Evolutionary conservation across 2,113 vertebrate species (phyloP).

Genomic region (Morphnarchus princeps): DNA sequence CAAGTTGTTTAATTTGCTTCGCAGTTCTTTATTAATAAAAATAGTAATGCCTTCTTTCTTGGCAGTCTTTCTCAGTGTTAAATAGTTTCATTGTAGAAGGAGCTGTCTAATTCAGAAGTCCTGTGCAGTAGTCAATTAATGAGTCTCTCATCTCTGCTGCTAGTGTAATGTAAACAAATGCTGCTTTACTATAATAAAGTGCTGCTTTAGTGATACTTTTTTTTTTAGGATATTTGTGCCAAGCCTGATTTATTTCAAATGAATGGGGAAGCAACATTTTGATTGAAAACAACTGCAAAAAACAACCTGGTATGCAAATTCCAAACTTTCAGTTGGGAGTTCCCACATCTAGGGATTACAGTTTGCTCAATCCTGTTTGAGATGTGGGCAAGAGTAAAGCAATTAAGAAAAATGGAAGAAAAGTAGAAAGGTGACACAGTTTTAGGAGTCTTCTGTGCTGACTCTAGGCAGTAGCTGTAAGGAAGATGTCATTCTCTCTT

Average conservation of each 20-base stretch:
- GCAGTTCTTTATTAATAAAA: not conserved
- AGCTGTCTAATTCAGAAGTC: not conserved
- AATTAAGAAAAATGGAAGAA: not conserved
- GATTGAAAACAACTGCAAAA: not conserved
- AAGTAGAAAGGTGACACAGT: not conserved
- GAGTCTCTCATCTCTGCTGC: not conserved
- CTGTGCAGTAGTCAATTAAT: not conserved
- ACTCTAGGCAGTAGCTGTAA: not conserved
- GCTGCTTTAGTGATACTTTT: not conserved
- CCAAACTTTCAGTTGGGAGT: not conserved
- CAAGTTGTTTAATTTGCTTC: not conserved
- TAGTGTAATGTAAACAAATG: not conserved
- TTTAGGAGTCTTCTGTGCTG: not conserved
- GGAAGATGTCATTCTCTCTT: not conserved
- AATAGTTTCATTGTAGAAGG: not conserved
- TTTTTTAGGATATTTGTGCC: not conserved
- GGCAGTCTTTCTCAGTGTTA: not conserved
- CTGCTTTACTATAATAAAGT: not conserved
- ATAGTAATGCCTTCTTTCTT: not conserved
- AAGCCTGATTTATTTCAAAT: not conserved
- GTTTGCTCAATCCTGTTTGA: not conserved
- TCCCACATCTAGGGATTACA: not conserved
- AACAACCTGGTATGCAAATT: not conserved
- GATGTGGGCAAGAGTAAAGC: not conserved
- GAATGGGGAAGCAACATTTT: not conserved